These are phyloP conservation scores for Margaritifera margaritifera DNA, from an alignment of 2,888 invertebrate genomes.

Conservation along the genomic window DNA sequence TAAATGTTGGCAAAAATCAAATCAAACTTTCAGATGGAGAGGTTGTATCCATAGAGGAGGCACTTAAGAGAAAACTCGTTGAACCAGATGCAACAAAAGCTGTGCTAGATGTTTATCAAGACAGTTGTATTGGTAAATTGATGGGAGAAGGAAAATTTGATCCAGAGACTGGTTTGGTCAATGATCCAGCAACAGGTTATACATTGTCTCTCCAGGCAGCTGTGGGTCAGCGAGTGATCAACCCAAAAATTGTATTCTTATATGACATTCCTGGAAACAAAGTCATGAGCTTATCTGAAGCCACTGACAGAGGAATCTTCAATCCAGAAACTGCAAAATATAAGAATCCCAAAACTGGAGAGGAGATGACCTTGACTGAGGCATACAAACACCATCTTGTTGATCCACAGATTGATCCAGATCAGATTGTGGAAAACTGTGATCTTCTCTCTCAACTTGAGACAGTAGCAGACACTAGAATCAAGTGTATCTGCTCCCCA, in stretches of 20 bases:
- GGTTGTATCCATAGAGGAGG: conserved; percentile 56
- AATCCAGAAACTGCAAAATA: conserved; percentile 60
- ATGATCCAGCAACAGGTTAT: conserved; percentile 72
- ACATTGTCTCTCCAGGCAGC: conserved; percentile 71
- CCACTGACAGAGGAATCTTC: conserved; percentile 60
- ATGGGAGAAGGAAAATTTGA: conserved; percentile 73
- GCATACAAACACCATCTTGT: conserved; percentile 91
- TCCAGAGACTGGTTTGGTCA: conserved; percentile 73
- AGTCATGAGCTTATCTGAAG: conserved; percentile 55
- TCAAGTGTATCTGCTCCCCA: conserved; percentile 81
- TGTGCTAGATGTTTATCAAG: conserved; percentile 60
- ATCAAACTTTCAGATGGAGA: conserved; percentile 54
- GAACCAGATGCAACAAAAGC: conserved; percentile 55
- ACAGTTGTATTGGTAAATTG: conserved; percentile 55
- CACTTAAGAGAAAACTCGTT: conserved; percentile 58
- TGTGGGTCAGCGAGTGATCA: conserved; percentile 53
- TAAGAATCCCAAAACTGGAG: conserved; percentile 81
- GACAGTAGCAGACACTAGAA: conserved; percentile 79
- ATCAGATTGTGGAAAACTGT: conserved; percentile 54
- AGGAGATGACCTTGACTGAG: conserved; percentile 90
- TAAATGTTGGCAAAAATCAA: conserved; percentile 59
- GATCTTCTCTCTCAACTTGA: conserved; percentile 58
- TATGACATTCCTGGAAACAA: conserved; percentile 55
- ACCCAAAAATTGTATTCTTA: conserved; percentile 62
- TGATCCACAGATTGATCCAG: conserved; percentile 75